A percentile compares a stretch with the other conserved stretches of the same genome.
These are phyloP conservation scores for Macrophya alboannulata DNA, from an alignment of 2,888 invertebrate genomes.

Conservation along the genomic window DNA sequence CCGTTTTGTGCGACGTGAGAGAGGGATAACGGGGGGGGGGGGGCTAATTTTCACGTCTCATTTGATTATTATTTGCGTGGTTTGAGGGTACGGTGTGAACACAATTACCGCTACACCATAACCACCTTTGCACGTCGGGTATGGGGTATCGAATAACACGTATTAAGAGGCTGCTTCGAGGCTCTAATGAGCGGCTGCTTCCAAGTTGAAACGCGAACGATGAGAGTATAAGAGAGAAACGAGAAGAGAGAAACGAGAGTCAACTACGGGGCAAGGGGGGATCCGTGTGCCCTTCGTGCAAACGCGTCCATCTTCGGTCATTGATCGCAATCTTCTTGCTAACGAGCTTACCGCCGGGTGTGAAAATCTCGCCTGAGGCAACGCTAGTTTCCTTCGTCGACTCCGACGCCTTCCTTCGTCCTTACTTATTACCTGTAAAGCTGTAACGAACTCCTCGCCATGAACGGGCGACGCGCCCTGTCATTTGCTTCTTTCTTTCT, in stretches of 20 bases:
- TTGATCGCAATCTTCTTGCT: constrained; percentile 77
- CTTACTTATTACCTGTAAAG: constrained; percentile 48
- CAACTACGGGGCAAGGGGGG: neutral
- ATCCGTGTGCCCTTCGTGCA: constrained; percentile 65
- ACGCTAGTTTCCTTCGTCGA: constrained; percentile 42
- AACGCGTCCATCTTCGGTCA: constrained; percentile 78
- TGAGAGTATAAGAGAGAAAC: constrained; percentile 35
- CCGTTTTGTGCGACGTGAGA: constrained; percentile 3
- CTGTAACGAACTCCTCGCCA: constrained; percentile 41
- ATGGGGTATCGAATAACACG: constrained; percentile 74
- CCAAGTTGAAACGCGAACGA: constrained; percentile 1
- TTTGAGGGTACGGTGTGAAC: constrained; percentile 70
- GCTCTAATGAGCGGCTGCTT: constrained; percentile 53
- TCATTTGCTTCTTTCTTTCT: constrained; percentile 20
- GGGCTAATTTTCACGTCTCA: constrained; percentile 55
- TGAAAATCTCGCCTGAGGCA: constrained; percentile 72
- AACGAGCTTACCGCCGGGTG: constrained; percentile 77
- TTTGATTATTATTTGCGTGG: constrained; percentile 59
- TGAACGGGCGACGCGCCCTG: constrained; percentile 36
- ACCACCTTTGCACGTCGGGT: constrained; percentile 71
- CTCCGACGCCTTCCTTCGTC: constrained; percentile 28
- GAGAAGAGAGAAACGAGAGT: constrained; percentile 42
- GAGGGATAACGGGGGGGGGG: no score
- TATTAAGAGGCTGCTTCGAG: constrained; percentile 67
- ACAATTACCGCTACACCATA: constrained; percentile 73